A percentile compares a stretch with the other conserved stretches of the same genome.
These are phyloP conservation scores for Orthonevra nobilis DNA, from an alignment of 2,888 invertebrate genomes.

Conservation along the genomic window DNA sequence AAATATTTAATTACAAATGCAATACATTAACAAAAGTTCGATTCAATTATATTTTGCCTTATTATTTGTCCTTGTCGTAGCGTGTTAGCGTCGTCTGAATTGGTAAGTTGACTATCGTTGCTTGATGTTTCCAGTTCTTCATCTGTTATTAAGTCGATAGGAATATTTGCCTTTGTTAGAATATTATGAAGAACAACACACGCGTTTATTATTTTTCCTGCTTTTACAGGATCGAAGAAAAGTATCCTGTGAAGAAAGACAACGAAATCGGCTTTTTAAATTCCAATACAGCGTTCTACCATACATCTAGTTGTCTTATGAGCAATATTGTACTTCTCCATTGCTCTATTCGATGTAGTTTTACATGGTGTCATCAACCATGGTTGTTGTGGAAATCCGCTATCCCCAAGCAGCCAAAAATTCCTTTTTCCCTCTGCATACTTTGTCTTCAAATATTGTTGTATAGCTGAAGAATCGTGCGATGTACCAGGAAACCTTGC, in stretches of 20 bases:
- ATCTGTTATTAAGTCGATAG: background rate
- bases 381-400: no score
- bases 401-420: no score
- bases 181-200: background rate
- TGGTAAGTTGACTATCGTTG: background rate
- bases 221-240: background rate
- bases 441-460: no score
- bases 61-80: background rate
- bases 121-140: background rate
- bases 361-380: no score
- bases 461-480: no score
- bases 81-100: background rate
- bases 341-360: background rate
- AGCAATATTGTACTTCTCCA: background rate
- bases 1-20: no score
- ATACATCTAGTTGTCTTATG: no score
- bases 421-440: no score
- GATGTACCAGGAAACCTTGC: no score
- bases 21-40: background rate
- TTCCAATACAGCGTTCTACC: no score
- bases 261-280: background rate
- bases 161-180: background rate
- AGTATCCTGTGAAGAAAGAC: background rate
- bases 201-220: background rate
- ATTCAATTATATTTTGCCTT: background rate